These are phyloP conservation scores for Meiosimyza decipiens DNA, from an alignment of 2,888 invertebrate species.

Conservation along the genomic window DNA sequence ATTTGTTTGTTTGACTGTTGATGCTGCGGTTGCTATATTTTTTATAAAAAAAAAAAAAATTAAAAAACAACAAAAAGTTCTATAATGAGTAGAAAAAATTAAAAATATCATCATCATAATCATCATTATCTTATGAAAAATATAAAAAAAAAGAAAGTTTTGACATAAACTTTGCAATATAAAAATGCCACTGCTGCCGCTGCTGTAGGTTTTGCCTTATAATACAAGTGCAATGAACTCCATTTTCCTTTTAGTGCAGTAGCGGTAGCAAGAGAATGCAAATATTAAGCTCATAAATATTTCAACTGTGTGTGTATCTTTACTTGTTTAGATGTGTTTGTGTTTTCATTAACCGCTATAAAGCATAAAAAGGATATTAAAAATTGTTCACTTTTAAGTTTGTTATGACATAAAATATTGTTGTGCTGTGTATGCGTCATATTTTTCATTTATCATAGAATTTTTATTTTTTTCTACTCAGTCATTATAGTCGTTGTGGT, in stretches of 20 bases:
- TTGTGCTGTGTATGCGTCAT: too few species aligned
- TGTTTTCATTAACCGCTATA: conserved; percentile 16
- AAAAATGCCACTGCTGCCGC: conserved; percentile 37
- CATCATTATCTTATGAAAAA: background rate
- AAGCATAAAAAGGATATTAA: conserved; percentile 4
- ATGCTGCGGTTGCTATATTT: too few species aligned
- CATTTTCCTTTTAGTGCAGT: conserved; percentile 33
- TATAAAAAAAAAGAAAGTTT: background rate
- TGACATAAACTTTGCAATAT: background rate
- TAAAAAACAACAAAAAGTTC: too few species aligned
- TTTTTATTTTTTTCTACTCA: too few species aligned
- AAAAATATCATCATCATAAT: too few species aligned
- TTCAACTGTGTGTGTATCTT: conserved; percentile 1
- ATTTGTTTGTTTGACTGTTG: too few species aligned
- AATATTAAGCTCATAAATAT: conserved; percentile 36
- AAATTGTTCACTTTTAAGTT: background rate
- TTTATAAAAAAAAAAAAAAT: too few species aligned
- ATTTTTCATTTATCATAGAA: too few species aligned
- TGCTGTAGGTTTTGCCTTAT: conserved; percentile 22
- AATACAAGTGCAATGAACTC: conserved; percentile 57
- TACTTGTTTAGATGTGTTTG: conserved; percentile 1
- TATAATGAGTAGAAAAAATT: too few species aligned
- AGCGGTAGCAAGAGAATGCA: conserved; percentile 42
- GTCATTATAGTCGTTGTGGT: too few species aligned
- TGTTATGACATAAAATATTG: too few species aligned